Conservation (phyloP, 2,888 invertebrate genomes). For the Sinotaia quadrata region DNA sequence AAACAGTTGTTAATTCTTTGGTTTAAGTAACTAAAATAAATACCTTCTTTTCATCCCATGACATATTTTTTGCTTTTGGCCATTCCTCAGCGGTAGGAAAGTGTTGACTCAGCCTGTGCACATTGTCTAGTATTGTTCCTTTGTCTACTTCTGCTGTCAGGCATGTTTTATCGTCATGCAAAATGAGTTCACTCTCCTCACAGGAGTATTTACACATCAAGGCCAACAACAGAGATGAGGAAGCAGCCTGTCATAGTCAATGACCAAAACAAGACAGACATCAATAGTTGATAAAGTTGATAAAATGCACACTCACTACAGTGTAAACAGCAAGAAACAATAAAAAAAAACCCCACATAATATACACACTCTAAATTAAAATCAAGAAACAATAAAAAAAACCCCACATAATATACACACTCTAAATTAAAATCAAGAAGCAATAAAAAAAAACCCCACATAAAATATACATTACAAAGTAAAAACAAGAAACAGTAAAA, state of each 20-base stretch:
- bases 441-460: neutral
- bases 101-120: constrained; percentile 49
- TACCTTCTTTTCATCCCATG: constrained; percentile 15
- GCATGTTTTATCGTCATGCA: constrained; percentile 66
- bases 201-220: constrained; percentile 73
- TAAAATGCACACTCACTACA: neutral
- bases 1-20: too few species aligned
- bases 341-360: neutral
- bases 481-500: too few species aligned
- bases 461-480: too few species aligned
- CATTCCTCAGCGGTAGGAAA: neutral
- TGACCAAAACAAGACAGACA: neutral
- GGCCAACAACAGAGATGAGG: constrained; percentile 70
- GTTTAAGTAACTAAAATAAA: too few species aligned
- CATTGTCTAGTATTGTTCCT: constrained; percentile 72
- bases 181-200: constrained; percentile 69
- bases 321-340: neutral
- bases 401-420: too few species aligned
- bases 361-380: too few species aligned
- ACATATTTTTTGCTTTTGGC: neutral
- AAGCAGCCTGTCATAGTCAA: too few species aligned
- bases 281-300: neutral
- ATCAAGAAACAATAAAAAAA: too few species aligned
- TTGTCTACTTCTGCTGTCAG: constrained; percentile 62
- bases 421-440: neutral